Evolutionary conservation across 2,888 invertebrate genomes (phyloP).

Genomic region (Coelogynopora nodosa): DNA sequence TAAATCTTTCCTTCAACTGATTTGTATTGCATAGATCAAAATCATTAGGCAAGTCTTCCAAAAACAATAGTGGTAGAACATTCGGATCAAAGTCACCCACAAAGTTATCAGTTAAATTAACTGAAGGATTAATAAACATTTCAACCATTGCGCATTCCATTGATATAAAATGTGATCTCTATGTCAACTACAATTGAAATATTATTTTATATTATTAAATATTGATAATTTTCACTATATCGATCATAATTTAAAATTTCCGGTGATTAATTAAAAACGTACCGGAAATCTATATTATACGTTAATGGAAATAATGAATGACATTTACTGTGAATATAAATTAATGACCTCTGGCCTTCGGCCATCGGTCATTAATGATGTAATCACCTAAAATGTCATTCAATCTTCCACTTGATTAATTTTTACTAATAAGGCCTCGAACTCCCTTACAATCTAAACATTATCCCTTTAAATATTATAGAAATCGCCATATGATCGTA

Average conservation of each 20-base stretch:
- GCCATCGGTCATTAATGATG: background rate
- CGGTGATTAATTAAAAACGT: conserved; percentile 17
- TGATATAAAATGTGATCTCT: conserved; percentile 2
- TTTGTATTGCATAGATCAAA: background rate
- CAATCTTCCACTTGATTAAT: too few relatives aligned
- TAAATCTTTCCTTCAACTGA: conserved; percentile 18
- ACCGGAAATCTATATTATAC: background rate
- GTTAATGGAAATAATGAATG: conserved; percentile 30
- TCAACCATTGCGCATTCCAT: conserved; percentile 10
- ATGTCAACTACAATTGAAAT: background rate
- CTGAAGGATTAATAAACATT: background rate
- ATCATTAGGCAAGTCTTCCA: background rate
- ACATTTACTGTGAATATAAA: background rate
- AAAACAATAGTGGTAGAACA: conserved; percentile 4
- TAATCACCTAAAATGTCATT: background rate
- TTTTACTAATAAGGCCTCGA: too few relatives aligned
- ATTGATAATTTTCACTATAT: background rate
- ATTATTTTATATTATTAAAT: background rate
- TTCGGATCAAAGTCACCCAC: conserved; percentile 16
- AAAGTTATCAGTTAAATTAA: conserved; percentile 12
- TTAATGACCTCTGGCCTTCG: background rate
- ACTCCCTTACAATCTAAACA: too few relatives aligned
- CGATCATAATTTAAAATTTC: conserved; percentile 23
- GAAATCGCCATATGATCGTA: too few relatives aligned
- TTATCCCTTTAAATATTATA: too few relatives aligned